Percentiles rank a stretch among this genome's conserved stretches.
Evolutionary conservation across 2,888 invertebrate genomes (phyloP).

Genomic region (Ashinkailepas kermadecensis): DNA sequence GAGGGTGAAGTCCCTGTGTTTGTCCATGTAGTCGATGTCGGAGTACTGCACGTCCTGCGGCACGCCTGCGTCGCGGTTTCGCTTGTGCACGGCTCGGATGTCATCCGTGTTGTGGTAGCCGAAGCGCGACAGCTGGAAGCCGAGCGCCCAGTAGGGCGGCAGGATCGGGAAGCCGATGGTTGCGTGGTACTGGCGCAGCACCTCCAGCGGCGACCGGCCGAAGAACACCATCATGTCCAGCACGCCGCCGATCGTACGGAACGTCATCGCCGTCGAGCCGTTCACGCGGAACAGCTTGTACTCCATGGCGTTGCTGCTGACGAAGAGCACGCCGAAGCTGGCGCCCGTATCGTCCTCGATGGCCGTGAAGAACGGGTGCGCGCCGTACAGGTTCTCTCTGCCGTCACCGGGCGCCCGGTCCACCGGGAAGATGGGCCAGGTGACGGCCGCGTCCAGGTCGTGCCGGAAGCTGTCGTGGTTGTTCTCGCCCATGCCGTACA

Average conservation of each 20-base stretch:
- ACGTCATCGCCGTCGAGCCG: slow-evolving; percentile 62
- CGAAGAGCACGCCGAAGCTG: slow-evolving; percentile 32
- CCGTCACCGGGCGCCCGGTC: slow-evolving; percentile 26
- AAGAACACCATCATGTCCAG: slow-evolving; percentile 69
- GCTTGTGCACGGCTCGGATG: slow-evolving; percentile 57
- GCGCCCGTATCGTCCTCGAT: slow-evolving; percentile 31
- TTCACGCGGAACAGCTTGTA: slow-evolving; percentile 27
- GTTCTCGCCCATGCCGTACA: slow-evolving; percentile 47
- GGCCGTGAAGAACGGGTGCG: slow-evolving; percentile 33
- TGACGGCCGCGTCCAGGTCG: slow-evolving; percentile 37
- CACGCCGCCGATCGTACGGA: slow-evolving; percentile 71
- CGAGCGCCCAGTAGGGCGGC: slow-evolving; percentile 72
- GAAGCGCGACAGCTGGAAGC: slow-evolving; percentile 45
- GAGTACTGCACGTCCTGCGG: slow-evolving; percentile 57
- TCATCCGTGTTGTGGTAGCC: slow-evolving; percentile 59
- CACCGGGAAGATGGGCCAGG: slow-evolving; percentile 32
- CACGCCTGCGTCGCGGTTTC: slow-evolving; percentile 62
- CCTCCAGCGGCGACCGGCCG: slow-evolving; percentile 59
- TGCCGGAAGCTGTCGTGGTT: slow-evolving; percentile 41
- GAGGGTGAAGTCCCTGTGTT: slow-evolving; percentile 41
- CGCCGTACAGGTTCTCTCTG: slow-evolving; percentile 31
- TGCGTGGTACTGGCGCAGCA: slow-evolving; percentile 38
- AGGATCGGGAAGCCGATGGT: slow-evolving; percentile 66
- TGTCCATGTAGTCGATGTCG: slow-evolving; percentile 45
- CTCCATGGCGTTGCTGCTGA: slow-evolving; percentile 34